Evolutionary conservation across 2,797 vertebrate genomes (phyloP), one percentile per base, ranked within the genome.

Genomic region (Tinamus major): DNA sequence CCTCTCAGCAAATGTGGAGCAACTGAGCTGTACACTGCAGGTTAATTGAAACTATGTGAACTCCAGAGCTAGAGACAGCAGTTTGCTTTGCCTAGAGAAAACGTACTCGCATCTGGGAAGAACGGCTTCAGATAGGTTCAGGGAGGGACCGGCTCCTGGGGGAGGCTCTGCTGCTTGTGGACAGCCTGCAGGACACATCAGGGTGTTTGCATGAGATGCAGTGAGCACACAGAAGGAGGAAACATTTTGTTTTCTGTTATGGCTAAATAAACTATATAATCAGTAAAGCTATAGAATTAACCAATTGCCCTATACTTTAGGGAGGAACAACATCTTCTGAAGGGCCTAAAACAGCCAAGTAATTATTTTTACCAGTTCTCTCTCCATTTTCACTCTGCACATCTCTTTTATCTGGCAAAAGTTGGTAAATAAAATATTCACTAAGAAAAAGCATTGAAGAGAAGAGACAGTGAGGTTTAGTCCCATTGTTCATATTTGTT

Each of bases 21-120:
- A 55, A n/a, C 20, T 19, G 16, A 1, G 9, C 17, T 49, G 33
- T 79, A 49, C 18, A 49, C 9, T 11, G 8, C 63, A 63, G 42
- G 21, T 7, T 2, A 23, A 37, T 4, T 48, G 42, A 63, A 70
- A 79, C 20, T 0, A 61, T 13, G 15, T 7, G 13, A 81, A 33
- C 35, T 53, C 33, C 10, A 27, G 46, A 51, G 59, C 0, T n/a
- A 16, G 42, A 63, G 69, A 16, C 37, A 53, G 53, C 64, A 84
- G 27, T 0, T 1, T 44, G 55, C 23, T 80, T 24, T 49, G 41
- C 10, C 59, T 24, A 21, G 33, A 23, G 27, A 65, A 63, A 71
- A 67, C 0, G 2, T 15, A 10, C 21, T 68, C 1, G 0, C 18
- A 16, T 71, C 48, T 71, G 59, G 42, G 21, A 81, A 72, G 65